Conservation (phyloP, 2,113 vertebrate genomes). For the Origma solitaria region DNA sequence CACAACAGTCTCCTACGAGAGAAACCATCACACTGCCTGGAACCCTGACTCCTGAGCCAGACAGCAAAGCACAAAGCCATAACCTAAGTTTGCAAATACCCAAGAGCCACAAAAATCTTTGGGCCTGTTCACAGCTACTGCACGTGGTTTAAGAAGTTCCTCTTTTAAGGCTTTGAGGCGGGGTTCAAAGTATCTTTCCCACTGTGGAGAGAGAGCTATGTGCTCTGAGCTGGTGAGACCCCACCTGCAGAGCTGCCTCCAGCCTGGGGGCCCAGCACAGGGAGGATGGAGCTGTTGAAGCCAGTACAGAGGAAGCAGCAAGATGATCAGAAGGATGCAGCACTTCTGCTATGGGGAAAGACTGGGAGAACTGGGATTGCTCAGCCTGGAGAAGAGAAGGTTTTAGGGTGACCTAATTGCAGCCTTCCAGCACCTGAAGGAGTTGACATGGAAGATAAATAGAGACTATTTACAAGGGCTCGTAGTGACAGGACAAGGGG, state of each 20-base stretch:
- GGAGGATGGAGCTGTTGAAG: background rate
- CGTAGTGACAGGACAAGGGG: background rate
- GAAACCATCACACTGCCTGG: background rate
- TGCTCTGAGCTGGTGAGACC: background rate
- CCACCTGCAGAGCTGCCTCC: background rate
- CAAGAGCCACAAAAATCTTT: background rate
- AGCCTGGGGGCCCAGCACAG: background rate
- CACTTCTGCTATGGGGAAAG: background rate
- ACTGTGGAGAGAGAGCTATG: background rate
- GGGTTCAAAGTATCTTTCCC: background rate
- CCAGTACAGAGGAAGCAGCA: background rate
- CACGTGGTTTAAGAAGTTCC: background rate
- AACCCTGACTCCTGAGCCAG: background rate
- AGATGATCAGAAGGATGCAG: background rate
- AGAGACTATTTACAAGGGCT: background rate
- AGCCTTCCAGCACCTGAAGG: background rate
- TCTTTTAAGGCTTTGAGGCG: background rate
- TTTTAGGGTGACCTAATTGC: background rate
- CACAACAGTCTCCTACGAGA: background rate
- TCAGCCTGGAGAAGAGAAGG: background rate
- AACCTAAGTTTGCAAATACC: background rate
- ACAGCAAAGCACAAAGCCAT: background rate
- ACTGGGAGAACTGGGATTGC: background rate
- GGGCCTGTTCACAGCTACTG: background rate
- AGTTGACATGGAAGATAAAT: background rate